A percentile compares a stretch with the other conserved stretches of the same genome.
These are phyloP conservation scores for Pseudorasbora parva DNA, from an alignment of 2,113 vertebrate species.

Conservation along the genomic window DNA sequence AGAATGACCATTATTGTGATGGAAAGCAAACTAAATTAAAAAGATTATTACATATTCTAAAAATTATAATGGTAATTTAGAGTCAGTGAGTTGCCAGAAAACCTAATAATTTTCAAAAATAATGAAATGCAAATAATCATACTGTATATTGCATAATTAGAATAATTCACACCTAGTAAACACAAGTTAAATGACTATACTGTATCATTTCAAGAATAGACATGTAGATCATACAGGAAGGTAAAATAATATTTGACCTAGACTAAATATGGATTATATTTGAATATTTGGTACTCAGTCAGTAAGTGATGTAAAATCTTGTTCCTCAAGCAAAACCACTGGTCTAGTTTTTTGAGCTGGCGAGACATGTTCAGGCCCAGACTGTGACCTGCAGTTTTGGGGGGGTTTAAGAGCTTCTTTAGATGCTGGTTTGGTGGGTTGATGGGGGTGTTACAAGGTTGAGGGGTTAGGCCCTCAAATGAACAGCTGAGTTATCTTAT, in stretches of 20 bases:
- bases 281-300: background rate
- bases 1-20: background rate
- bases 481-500: constrained; percentile 82
- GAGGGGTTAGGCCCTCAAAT: constrained; percentile 76
- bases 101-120: background rate
- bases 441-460: constrained; percentile 61
- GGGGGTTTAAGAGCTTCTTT: constrained; percentile 28
- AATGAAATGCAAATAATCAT: background rate
- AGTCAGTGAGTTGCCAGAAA: background rate
- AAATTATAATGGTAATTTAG: background rate
- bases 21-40: background rate
- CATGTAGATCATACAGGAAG: background rate
- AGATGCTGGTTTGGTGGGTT: constrained; percentile 49
- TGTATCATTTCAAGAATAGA: background rate
- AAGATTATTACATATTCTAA: too few relatives aligned
- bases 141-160: background rate
- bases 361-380: background rate
- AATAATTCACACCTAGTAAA: background rate
- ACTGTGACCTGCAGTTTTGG: background rate
- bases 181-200: background rate
- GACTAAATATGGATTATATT: background rate
- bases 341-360: background rate
- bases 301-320: background rate
- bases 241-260: background rate
- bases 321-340: background rate